These are phyloP conservation scores for Apodemia duryi DNA, from an alignment of 2,888 invertebrate species.

Conservation along the genomic window DNA sequence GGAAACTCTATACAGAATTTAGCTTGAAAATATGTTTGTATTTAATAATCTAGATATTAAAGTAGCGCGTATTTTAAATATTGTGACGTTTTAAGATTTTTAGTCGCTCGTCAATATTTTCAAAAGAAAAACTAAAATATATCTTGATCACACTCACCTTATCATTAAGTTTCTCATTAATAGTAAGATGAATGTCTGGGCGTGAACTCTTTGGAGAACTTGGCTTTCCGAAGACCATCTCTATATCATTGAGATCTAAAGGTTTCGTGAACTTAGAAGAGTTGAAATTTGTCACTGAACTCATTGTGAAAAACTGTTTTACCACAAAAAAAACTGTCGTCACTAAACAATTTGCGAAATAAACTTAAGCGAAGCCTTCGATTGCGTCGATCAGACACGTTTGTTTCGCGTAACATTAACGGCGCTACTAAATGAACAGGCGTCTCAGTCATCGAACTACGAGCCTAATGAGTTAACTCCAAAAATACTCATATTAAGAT, in stretches of 20 bases:
- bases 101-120: no score
- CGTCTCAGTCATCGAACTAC: conserved; percentile 25
- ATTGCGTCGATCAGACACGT: conserved; percentile 18
- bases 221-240: conserved; percentile 56
- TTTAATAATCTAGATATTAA: no score
- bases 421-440: conserved; percentile 22
- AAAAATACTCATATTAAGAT: conserved; percentile 39
- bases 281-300: conserved; percentile 21
- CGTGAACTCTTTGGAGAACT: conserved; percentile 32
- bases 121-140: neutral
- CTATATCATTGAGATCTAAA: conserved; percentile 46
- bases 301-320: conserved; percentile 23
- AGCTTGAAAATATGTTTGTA: no score
- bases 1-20: no score
- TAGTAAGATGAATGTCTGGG: conserved; percentile 39
- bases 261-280: conserved; percentile 36
- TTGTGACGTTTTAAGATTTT: no score
- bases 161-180: conserved; percentile 40
- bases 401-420: conserved; percentile 16
- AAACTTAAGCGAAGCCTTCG: neutral
- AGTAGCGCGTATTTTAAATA: no score
- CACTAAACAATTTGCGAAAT: neutral
- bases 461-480: conserved; percentile 44
- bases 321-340: neutral
- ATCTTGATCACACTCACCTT: conserved; percentile 34